Percentiles rank a stretch among this genome's conserved stretches.
These are phyloP conservation scores for Capitella teleta DNA, from an alignment of 1,140 invertebrate genomes.

Conservation along the genomic window DNA sequence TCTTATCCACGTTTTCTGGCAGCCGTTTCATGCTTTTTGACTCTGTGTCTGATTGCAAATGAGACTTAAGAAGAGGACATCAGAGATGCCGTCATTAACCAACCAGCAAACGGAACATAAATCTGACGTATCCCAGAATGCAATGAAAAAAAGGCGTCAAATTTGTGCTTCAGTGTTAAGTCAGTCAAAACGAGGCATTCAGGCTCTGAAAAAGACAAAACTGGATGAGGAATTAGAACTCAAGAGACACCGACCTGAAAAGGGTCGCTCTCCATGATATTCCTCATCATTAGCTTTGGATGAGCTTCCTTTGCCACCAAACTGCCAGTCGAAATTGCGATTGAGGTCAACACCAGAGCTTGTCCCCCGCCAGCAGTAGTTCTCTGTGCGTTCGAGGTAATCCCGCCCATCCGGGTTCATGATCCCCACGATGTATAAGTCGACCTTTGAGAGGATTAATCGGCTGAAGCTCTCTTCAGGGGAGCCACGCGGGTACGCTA, in stretches of 20 bases:
- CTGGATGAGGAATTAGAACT: neutral
- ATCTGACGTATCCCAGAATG: constrained; percentile 35
- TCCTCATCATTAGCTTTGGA: constrained; percentile 27
- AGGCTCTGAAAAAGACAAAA: constrained; percentile 23
- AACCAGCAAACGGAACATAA: constrained; percentile 36
- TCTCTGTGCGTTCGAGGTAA: constrained; percentile 23
- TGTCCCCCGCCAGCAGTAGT: constrained; percentile 37
- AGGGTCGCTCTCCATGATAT: constrained; percentile 24
- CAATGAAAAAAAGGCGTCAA: constrained; percentile 35
- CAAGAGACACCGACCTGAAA: constrained; percentile 25
- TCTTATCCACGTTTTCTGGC: constrained; percentile 19
- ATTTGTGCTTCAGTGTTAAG: constrained; percentile 18
- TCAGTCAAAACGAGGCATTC: constrained; percentile 23
- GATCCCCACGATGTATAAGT: constrained; percentile 29
- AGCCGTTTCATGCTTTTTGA: constrained; percentile 17
- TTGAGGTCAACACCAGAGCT: constrained; percentile 31
- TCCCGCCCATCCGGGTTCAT: constrained; percentile 34
- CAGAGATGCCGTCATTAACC: neutral
- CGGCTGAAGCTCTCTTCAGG: constrained; percentile 12
- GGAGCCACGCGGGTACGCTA: constrained; percentile 7
- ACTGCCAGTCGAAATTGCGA: constrained; percentile 38
- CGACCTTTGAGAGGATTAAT: constrained; percentile 21
- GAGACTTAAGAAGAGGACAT: neutral
- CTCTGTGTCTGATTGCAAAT: constrained; percentile 19
- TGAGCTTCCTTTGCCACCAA: constrained; percentile 30